Evolutionary conservation across 1,140 invertebrate genomes (phyloP).

Genomic region (Heliconius hewitsoni): DNA sequence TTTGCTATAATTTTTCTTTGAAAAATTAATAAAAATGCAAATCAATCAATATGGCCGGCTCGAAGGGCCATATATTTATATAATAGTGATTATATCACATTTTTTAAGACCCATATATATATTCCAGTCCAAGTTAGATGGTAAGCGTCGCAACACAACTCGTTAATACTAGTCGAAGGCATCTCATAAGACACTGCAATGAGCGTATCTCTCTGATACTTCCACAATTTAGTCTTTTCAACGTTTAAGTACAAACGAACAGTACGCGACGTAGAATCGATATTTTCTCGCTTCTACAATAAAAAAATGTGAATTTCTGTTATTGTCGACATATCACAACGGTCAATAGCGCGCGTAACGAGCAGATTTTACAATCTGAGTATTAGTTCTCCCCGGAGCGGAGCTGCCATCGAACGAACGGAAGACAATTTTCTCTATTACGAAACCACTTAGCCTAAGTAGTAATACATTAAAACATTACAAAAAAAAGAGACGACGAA

Average conservation of each 20-base stretch:
- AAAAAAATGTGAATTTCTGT: conserved; percentile 43
- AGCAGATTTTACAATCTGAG: conserved; percentile 20
- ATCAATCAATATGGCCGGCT: neutral
- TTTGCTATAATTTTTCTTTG: neutral
- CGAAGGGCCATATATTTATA: neutral
- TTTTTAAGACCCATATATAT: neutral
- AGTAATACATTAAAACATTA: conserved; percentile 49
- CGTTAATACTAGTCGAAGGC: conserved; percentile 72
- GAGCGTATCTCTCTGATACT: conserved; percentile 49
- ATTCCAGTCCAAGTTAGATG: neutral
- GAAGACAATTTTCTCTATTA: conserved; percentile 56
- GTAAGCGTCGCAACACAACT: conserved; percentile 41
- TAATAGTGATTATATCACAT: neutral
- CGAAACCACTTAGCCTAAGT: conserved; percentile 32
- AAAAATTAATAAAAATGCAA: conserved; percentile 3
- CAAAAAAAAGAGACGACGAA: conserved; percentile 41
- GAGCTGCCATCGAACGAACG: conserved; percentile 57
- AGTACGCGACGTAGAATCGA: conserved; percentile 19
- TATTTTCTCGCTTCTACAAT: neutral
- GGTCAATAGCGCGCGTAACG: conserved; percentile 30
- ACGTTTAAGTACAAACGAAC: conserved; percentile 67
- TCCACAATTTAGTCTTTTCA: conserved; percentile 63
- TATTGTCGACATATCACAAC: conserved; percentile 74
- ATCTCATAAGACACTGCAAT: conserved; percentile 53
- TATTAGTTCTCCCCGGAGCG: conserved; percentile 20